phyloP scores from a whole-genome alignment of 1,140 invertebrate genomes.

The Acromyrmex echinatior region DNA sequence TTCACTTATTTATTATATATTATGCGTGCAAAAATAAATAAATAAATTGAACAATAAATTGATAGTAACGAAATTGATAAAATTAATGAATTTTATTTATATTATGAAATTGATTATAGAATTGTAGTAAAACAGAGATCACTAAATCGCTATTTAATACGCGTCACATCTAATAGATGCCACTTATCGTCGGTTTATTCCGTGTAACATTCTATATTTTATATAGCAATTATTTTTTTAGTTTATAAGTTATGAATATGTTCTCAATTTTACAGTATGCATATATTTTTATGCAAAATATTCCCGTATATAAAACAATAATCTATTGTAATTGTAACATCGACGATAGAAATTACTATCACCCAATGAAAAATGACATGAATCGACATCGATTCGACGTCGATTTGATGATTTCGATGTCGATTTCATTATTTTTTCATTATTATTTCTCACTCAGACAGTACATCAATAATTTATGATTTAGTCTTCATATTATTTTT shows the following conservation, averaged over 20 bases:
- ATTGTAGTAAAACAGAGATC: neutral
- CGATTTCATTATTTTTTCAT: no score
- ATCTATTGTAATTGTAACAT: neutral
- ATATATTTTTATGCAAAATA: neutral
- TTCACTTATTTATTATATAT: neutral
- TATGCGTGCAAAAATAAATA: neutral
- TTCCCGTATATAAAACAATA: neutral
- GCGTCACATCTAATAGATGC: conserved; percentile 22
- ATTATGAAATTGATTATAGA: neutral
- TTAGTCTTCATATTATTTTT: neutral
- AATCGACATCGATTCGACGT: no score
- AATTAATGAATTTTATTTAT: conserved; percentile 3
- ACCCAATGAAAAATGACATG: no score
- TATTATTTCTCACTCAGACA: no score
- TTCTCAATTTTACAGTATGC: neutral
- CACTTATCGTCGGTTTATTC: conserved; percentile 23
- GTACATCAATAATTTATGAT: neutral
- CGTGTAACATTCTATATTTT: neutral
- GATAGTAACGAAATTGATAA: neutral
- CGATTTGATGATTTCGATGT: no score
- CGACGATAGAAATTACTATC: neutral
- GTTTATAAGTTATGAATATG: neutral
- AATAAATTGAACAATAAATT: neutral
- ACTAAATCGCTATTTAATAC: neutral
- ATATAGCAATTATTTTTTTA: neutral